Base-by-base conservation (phyloP, 2,888 invertebrate genomes). In the Drosophila demipolita region DNA sequence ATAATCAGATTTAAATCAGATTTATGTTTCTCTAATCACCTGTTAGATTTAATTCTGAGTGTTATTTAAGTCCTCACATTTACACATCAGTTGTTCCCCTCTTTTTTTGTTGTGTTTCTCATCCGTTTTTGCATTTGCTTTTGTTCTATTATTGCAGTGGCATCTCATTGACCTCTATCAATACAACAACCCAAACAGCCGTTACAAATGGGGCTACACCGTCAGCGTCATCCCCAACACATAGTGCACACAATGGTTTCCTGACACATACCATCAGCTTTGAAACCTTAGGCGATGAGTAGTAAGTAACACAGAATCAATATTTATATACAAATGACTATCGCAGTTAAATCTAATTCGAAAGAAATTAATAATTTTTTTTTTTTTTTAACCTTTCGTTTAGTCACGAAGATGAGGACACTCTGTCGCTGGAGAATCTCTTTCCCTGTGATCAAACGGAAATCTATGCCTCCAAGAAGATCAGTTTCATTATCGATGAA, bases 401-500 rank as follows among this genome's bases (percentile, higher is more conserved):
- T 61, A 92, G 92, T 64, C 92, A 92, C 59, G 92, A 92, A 57
- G 92, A 92, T 63, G 92, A 92, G 74, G 92, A 92, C 38, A 92
- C 91, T 2, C 40, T 93, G 2, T 92, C 92, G 20, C 69, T 92
- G 68, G 92, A 92, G 73, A 92, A 92, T 81, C 89, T 92, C 35
- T 92, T 92, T 73, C 92, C 92, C 3, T 93, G 93, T 82, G 92
- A 92, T 82, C 92, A 92, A 68, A 88, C 90, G 7, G 92, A 93
- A 69, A 90, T 92, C 54, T 92, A 92, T 79, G 93, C 91, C 11
- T 91, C 92, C 9, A 91, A 90, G 48, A 92, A 92, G 78, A 92
- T 92, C 20, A 92, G 91, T 48, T 92, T 87, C 57, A 93, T 93
- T n/a, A 91, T 93, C 29, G 92, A 93, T 62, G 93, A 93, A 66